Conservation (phyloP, 2,888 invertebrate species). For the Macrosiphum euphorbiae region DNA sequence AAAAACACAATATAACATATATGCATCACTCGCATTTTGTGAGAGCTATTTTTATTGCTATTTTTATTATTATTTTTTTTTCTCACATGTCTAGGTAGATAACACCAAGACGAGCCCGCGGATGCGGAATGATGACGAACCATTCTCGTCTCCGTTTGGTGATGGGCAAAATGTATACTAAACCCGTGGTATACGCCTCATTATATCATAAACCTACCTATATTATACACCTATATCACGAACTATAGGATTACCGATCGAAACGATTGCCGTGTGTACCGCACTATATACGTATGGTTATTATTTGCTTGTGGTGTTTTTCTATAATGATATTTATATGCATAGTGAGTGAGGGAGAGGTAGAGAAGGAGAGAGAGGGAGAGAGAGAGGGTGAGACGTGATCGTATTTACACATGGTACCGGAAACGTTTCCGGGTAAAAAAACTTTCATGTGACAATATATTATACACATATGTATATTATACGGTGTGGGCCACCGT, state of each 20-base stretch:
- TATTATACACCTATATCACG: background rate
- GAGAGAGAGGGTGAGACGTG: background rate
- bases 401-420: background rate
- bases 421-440: background rate
- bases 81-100: background rate
- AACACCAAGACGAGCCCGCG: background rate
- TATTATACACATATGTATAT: background rate
- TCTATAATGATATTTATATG: background rate
- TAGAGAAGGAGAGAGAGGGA: background rate
- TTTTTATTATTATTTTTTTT: background rate
- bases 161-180: constrained; percentile 6
- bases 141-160: background rate
- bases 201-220: background rate
- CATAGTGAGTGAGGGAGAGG: too few species aligned
- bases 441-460: background rate
- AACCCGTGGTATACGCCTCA: background rate
- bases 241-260: constrained; percentile 9
- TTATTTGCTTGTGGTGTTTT: background rate
- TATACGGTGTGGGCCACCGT: background rate
- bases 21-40: constrained; percentile 28
- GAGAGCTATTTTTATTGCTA: background rate
- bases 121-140: constrained; percentile 28
- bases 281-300: background rate
- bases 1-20: background rate
- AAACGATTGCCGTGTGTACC: background rate